Evolutionary conservation across 2,888 invertebrate species (phyloP), one percentile per base, ranked within the genome.

Genomic region (Drosophila peninsularis): DNA sequence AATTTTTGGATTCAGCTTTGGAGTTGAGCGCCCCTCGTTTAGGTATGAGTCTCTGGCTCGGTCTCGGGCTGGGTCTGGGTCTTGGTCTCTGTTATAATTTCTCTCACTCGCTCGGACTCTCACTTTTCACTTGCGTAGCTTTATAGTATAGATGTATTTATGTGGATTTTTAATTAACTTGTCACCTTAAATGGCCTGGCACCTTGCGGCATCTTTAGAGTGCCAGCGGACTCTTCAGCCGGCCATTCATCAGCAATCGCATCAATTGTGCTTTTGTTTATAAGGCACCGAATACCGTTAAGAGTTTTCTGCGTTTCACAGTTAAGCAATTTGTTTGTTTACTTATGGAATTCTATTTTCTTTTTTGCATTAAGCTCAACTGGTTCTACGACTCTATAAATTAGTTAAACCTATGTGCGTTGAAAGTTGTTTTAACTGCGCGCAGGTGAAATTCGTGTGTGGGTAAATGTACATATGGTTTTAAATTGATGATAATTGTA

Each of bases 91-190:
- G 75, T 44, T 87, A 79, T 79, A 87, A 86, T 87, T 87, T 90
- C 86, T 88, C 89, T 88, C 70, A 52, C 50, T 17, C 42, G 58
- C 58, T 37, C 52, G 58, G 89, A 89, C 90, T 90, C 89, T 90
- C 89, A 88, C 89, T 90, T 90, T 90, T 80, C 69, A 62, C 71
- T 50, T 32, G 47, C 21, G 39, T 13, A 14, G 34, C 17, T 37
- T 54, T 30, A 63, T 36, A 54, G 57, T 54, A 45, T 52, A 36
- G 10, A 24, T 71, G 42, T 71, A 37, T 34, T 19, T 30, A 9
- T 21, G 32, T 36, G 14, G 55, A 37, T 78, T 65, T 72, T 71
- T 70, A 82, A 89, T 88, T 66, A 68, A 72, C 45, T 60, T 72
- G 69, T 72, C 74, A 52, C 62, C 66, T 67, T 65, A 65, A 82